Percentiles rank a stretch among this genome's conserved stretches.
Evolutionary conservation across 2,797 vertebrate genomes (phyloP).

Genomic region (Nannoperca australis): DNA sequence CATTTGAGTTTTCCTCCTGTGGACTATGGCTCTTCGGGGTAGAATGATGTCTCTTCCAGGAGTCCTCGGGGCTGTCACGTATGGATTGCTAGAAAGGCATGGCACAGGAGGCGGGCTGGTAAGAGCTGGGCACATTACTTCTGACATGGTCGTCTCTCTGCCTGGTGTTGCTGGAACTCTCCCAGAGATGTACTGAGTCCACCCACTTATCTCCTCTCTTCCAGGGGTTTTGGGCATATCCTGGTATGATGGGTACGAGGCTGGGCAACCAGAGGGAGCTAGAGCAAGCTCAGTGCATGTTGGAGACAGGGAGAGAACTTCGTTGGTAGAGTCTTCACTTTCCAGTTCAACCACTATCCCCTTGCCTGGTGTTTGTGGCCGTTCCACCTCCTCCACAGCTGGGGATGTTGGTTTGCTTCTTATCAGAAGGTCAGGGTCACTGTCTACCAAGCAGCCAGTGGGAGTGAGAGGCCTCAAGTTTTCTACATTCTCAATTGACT

Average conservation of each 20-base stretch:
- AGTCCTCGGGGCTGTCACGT: conserved; percentile 75
- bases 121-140: conserved; percentile 55
- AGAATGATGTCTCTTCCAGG: conserved; percentile 74
- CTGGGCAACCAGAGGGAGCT: conserved; percentile 54
- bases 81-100: conserved; percentile 68
- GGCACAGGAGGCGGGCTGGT: conserved; percentile 61
- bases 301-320: conserved; percentile 74
- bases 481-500: conserved; percentile 58
- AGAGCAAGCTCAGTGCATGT: conserved; percentile 37
- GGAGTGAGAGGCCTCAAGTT: conserved; percentile 83
- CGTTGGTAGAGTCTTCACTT: conserved; percentile 75
- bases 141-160: conserved; percentile 82
- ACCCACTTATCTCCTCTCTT: conserved; percentile 82
- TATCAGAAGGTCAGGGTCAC: conserved; percentile 80
- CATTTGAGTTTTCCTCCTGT: conserved; percentile 58
- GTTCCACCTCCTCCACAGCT: conserved; percentile 82
- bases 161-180: conserved; percentile 88
- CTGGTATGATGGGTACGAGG: conserved; percentile 81
- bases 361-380: conserved; percentile 88
- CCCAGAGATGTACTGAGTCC: conserved; percentile 82
- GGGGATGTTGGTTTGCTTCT: conserved; percentile 79
- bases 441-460: conserved; percentile 82
- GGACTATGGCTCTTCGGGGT: conserved; percentile 47
- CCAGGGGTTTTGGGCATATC: conserved; percentile 92
- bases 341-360: conserved; percentile 80